Evolutionary conservation across 1,140 invertebrate species (phyloP).

Genomic region (Prorops nasuta): DNA sequence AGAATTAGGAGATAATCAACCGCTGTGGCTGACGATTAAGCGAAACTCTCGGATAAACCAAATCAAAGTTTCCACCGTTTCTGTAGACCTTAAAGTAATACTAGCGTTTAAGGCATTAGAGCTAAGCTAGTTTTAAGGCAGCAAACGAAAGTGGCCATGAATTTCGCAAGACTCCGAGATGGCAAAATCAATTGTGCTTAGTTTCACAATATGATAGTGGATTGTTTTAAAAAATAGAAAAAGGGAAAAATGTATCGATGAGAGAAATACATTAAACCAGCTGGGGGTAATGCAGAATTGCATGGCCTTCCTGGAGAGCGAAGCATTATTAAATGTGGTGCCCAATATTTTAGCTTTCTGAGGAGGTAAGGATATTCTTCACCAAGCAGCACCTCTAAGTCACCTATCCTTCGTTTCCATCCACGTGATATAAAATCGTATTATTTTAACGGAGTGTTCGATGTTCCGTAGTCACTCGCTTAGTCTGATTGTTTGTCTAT

Average conservation of each 20-base stretch:
- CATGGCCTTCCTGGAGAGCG: constrained; percentile 27
- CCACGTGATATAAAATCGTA: constrained; percentile 42
- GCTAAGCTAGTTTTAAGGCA: constrained; percentile 33
- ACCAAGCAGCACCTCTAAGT: constrained; percentile 53
- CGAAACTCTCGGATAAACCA: constrained; percentile 9
- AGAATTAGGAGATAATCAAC: no score
- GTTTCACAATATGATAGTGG: no score
- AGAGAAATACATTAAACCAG: no score
- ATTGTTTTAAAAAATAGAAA: no score
- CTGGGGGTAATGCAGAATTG: constrained; percentile 27
- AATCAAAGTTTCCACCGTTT: no score
- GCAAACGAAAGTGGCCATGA: constrained; percentile 23
- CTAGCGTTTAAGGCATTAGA: constrained; percentile 19
- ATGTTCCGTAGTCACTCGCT: constrained; percentile 31
- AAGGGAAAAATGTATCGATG: no score
- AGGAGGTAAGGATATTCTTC: constrained; percentile 58
- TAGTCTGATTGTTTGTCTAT: constrained; percentile 10
- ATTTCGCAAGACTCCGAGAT: constrained; percentile 24
- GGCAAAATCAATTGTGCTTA: no score
- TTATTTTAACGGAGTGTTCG: constrained; percentile 31
- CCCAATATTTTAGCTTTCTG: constrained; percentile 58
- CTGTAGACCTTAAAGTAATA: constrained; percentile 19
- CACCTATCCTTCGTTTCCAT: constrained; percentile 49
- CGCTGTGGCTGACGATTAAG: no score
- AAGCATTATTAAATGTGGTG: constrained; percentile 54